Conservation (phyloP, 2,113 vertebrate genomes). For the Tachycineta bicolor region DNA sequence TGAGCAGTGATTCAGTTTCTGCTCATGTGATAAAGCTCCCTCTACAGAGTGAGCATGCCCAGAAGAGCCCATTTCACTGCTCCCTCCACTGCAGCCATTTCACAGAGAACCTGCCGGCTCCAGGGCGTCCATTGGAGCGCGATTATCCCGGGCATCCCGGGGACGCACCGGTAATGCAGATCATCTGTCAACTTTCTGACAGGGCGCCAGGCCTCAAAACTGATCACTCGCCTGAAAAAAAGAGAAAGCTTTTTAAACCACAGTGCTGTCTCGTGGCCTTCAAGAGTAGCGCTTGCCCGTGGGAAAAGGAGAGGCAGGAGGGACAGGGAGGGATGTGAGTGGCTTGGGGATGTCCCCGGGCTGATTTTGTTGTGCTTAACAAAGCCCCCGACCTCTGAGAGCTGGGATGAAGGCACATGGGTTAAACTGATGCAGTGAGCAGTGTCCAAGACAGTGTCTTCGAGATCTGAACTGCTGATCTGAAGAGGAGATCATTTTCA, state of each 20-base stretch:
- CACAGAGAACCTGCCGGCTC: slow-evolving; percentile 67
- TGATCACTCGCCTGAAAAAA: slow-evolving; percentile 34
- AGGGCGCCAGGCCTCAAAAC: slow-evolving; percentile 58
- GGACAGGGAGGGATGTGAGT: neutral
- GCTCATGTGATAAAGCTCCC: slow-evolving; percentile 76
- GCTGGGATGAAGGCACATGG: neutral
- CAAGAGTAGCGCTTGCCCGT: slow-evolving; percentile 29
- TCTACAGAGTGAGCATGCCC: slow-evolving; percentile 75
- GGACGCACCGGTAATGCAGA: slow-evolving; percentile 22
- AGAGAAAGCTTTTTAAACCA: slow-evolving; percentile 45
- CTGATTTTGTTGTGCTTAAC: neutral
- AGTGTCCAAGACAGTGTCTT: neutral
- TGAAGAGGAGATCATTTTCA: neutral
- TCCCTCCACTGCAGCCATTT: slow-evolving; percentile 76
- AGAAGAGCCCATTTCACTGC: slow-evolving; percentile 76
- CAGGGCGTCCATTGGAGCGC: slow-evolving; percentile 62
- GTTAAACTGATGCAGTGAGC: slow-evolving; percentile 19
- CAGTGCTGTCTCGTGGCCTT: slow-evolving; percentile 35
- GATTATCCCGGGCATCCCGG: slow-evolving; percentile 45
- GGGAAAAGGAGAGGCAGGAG: slow-evolving; percentile 32
- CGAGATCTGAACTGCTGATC: neutral
- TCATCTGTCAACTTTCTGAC: slow-evolving; percentile 59
- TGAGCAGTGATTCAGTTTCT: slow-evolving; percentile 74
- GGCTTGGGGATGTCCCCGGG: neutral
- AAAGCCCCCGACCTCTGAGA: neutral